These are phyloP conservation scores for Arenicola marina DNA, from an alignment of 2,888 invertebrate genomes.

Conservation along the genomic window DNA sequence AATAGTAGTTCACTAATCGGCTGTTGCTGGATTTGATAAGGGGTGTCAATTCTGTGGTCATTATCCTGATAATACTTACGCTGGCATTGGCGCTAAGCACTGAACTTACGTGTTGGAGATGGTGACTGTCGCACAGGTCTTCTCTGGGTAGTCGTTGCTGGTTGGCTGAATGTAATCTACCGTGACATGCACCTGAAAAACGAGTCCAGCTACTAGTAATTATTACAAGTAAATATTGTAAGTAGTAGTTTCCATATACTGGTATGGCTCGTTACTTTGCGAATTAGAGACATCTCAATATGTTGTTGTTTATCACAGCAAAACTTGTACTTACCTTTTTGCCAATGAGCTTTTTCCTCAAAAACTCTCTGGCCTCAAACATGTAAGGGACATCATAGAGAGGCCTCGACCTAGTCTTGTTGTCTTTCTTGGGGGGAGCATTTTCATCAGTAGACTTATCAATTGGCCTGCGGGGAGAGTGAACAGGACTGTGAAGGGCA, in stretches of 20 bases:
- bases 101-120: constrained; percentile 40
- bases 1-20: background rate
- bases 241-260: too few relatives aligned
- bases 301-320: too few relatives aligned
- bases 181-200: constrained; percentile 72
- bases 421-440: constrained; percentile 28
- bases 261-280: too few relatives aligned
- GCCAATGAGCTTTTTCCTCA: constrained; percentile 92
- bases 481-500: too few relatives aligned
- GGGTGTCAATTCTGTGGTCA: too few relatives aligned
- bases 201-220: too few relatives aligned
- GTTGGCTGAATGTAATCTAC: constrained; percentile 97
- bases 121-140: constrained; percentile 89
- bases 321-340: constrained; percentile 69
- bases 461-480: too few relatives aligned
- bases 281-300: too few relatives aligned
- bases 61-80: too few relatives aligned
- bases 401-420: constrained; percentile 66
- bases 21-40: too few relatives aligned
- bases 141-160: constrained; percentile 84
- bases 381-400: constrained; percentile 98
- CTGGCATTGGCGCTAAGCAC: background rate
- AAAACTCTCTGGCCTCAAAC: constrained; percentile 96
- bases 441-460: too few relatives aligned
- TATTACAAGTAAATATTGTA: too few relatives aligned